Base-by-base conservation (phyloP, 2,888 invertebrate genomes). In the Agonopterix subpropinquella region DNA sequence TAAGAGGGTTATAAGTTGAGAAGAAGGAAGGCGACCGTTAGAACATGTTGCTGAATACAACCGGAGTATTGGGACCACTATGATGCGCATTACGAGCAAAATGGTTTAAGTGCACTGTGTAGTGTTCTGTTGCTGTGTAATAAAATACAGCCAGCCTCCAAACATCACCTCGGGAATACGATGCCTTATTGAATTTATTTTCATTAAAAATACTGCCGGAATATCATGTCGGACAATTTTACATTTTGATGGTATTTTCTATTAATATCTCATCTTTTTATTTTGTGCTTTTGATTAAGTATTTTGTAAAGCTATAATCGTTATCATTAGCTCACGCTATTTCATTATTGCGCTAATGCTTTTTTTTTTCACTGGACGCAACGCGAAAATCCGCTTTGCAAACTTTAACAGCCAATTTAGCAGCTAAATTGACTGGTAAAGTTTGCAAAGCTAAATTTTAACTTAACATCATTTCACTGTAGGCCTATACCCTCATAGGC, bases 141-240 rank as follows among this genome's bases (percentile, higher is more conserved):
- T 41, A 41, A 47, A 41, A 47, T 47, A 35, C 10, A 10, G 10
- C 45, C 8, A 18, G 36, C 9, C 11, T 15, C 35, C 41, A 41
- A 48, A 15, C 37, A 39, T 15, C 36, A 39, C 36, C 39, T 8
- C 9, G 47, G 50, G 50, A 47, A 44, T 41, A 39, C 11, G 43
- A 13, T 43, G 8, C 36, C 47, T 44, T 47, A 50, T 47, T 47
- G 41, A 44, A 44, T 39, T 11, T 13, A 41, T 11, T 5, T 41
- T 11, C 9, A 11, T 41, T 41, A 11, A 41, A 11, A 41, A 11
- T 41, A 11, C 11, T n/a, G 11, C 7, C n/a, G n/a, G 41, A 41
- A 10, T 8, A n/a, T 39, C 11, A 11, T 39, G n/a, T 11, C 39
- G 11, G 39, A 4, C 9, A n/a, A 11, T n/a, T 11, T 41, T 41